phyloP scores from a whole-genome alignment of 2,113 vertebrate genomes.

The Plotosus lineatus region DNA sequence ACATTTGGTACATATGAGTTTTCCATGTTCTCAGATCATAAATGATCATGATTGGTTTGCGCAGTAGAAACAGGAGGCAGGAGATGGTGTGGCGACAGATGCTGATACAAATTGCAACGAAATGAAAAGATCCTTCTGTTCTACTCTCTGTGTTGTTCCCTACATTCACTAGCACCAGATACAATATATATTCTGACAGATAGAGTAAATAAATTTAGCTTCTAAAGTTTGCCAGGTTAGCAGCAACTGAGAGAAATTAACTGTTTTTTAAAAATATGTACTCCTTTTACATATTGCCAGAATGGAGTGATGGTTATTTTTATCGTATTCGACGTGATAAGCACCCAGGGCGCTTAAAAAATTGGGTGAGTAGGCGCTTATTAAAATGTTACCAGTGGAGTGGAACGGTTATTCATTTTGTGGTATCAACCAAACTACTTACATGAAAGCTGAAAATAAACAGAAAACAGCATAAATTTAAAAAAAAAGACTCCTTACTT shows the following conservation, averaged over 20 bases:
- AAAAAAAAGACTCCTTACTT: too few relatives aligned
- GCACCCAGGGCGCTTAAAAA: too few relatives aligned
- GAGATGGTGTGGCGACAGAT: slow-evolving; percentile 5
- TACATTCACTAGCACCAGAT: neutral
- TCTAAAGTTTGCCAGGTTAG: neutral
- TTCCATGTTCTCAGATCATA: neutral
- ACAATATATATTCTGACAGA: neutral
- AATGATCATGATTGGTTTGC: neutral
- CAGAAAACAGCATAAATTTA: too few relatives aligned
- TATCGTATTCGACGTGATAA: too few relatives aligned
- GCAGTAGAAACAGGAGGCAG: neutral
- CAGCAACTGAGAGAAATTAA: neutral
- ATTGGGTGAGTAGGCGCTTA: too few relatives aligned
- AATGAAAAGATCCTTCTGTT: slow-evolving; percentile 5
- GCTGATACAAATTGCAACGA: neutral
- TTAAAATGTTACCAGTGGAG: too few relatives aligned
- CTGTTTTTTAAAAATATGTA: too few relatives aligned
- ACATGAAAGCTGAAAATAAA: too few relatives aligned
- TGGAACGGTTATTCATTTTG: too few relatives aligned
- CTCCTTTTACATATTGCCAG: too few relatives aligned
- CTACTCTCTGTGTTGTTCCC: neutral
- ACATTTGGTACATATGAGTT: neutral
- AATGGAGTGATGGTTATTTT: too few relatives aligned
- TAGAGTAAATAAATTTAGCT: neutral
- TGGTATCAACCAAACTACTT: too few relatives aligned